Evolutionary conservation across 1,140 invertebrate species (phyloP).

Genomic region (Orchestia grillus): DNA sequence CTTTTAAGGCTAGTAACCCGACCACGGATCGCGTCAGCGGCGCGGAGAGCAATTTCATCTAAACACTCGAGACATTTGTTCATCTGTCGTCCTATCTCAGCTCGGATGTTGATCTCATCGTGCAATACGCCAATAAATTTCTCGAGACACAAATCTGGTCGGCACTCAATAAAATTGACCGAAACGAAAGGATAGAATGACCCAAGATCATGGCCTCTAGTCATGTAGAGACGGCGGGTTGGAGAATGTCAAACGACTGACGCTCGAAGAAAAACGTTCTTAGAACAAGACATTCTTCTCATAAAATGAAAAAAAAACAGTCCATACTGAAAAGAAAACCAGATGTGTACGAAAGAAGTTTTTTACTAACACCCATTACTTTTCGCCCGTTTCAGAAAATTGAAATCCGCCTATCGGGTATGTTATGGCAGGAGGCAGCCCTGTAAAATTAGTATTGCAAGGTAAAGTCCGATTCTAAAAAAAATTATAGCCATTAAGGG

Average conservation of each 20-base stretch:
- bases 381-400: background rate
- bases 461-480: background rate
- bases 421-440: background rate
- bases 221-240: background rate
- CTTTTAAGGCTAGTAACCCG: conserved; percentile 38
- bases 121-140: conserved; percentile 51
- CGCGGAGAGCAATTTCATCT: conserved; percentile 11
- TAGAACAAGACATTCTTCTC: background rate
- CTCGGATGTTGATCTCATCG: background rate
- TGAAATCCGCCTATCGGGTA: background rate
- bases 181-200: conserved; percentile 46
- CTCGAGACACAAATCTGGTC: conserved; percentile 12
- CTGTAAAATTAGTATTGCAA: background rate
- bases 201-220: background rate
- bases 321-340: background rate
- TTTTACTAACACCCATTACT: background rate
- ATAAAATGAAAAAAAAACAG: background rate
- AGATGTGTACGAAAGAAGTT: background rate
- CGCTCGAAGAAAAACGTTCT: background rate
- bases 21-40: background rate
- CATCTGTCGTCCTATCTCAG: conserved; percentile 26
- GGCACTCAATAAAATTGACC: conserved; percentile 50
- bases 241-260: conserved; percentile 7
- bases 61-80: conserved; percentile 35
- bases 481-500: background rate